phyloP scores from a whole-genome alignment of 2,113 vertebrate genomes.

The Potamarius usumacintae region DNA sequence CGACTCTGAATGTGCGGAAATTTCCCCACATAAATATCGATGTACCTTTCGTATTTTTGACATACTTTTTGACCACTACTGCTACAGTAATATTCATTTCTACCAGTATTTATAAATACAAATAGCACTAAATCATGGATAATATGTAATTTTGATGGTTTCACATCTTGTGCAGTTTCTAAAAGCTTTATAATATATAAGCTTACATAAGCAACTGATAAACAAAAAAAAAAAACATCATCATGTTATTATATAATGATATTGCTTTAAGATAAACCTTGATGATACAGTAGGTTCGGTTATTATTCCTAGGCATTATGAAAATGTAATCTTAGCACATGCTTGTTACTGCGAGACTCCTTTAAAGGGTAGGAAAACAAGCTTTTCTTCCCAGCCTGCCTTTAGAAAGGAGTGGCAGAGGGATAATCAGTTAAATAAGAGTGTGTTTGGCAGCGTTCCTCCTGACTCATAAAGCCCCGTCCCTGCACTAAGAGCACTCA shows the following conservation, averaged over 20 bases:
- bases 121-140: background rate
- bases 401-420: conserved; percentile 40
- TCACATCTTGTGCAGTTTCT: background rate
- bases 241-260: background rate
- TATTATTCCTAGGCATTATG: background rate
- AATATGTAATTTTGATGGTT: background rate
- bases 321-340: background rate
- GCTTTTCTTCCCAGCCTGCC: background rate
- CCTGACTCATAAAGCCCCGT: conserved; percentile 38
- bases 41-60: background rate
- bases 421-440: conserved; percentile 27
- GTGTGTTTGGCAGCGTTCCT: conserved; percentile 32
- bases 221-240: background rate
- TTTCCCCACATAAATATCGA: background rate
- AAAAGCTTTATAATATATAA: background rate
- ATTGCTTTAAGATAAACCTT: conserved; percentile 1
- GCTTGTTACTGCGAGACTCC: background rate
- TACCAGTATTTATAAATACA: background rate
- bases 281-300: background rate
- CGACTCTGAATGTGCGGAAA: background rate
- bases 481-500: conserved; percentile 14
- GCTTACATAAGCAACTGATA: background rate
- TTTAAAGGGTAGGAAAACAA: conserved; percentile 20
- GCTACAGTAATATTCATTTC: too few relatives aligned
- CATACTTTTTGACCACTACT: background rate